phyloP scores from a whole-genome alignment of 2,888 invertebrate genomes.

The Azorinus chamasolen region DNA sequence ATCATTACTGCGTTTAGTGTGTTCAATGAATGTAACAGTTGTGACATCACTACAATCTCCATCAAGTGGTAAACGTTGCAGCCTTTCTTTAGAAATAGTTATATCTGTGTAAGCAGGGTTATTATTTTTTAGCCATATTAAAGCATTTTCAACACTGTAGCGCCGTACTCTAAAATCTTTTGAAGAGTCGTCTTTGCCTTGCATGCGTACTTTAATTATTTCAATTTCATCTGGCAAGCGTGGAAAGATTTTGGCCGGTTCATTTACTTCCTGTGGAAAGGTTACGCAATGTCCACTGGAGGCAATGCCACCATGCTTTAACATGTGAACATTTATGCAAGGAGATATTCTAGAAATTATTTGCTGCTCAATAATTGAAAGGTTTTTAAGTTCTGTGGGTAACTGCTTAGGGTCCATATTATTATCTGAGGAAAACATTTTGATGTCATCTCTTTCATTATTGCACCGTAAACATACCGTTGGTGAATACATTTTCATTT shows the following conservation, averaged over 20 bases:
- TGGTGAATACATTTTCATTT: too few relatives aligned
- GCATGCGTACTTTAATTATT: constrained; percentile 43
- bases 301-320: constrained; percentile 49
- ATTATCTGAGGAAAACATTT: constrained; percentile 58
- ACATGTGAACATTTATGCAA: constrained; percentile 46
- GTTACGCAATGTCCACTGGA: constrained; percentile 48
- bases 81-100: constrained; percentile 36
- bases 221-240: constrained; percentile 43
- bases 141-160: constrained; percentile 36
- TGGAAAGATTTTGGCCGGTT: constrained; percentile 40
- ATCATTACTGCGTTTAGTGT: constrained; percentile 28
- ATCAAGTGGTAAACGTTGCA: constrained; percentile 40
- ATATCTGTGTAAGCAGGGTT: constrained; percentile 54
- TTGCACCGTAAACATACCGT: too few relatives aligned
- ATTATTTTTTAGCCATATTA: constrained; percentile 55
- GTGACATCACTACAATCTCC: constrained; percentile 24
- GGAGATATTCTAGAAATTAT: constrained; percentile 43
- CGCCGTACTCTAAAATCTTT: constrained; percentile 58
- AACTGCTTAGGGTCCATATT: constrained; percentile 44
- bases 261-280: constrained; percentile 31
- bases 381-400: constrained; percentile 14
- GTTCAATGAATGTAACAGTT: constrained; percentile 20
- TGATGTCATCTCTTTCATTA: constrained; percentile 35
- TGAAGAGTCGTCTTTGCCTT: constrained; percentile 51
- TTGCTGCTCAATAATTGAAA: constrained; percentile 54